Conservation (phyloP, 2,888 invertebrate species). For the Mechanitis mazaeus region DNA sequence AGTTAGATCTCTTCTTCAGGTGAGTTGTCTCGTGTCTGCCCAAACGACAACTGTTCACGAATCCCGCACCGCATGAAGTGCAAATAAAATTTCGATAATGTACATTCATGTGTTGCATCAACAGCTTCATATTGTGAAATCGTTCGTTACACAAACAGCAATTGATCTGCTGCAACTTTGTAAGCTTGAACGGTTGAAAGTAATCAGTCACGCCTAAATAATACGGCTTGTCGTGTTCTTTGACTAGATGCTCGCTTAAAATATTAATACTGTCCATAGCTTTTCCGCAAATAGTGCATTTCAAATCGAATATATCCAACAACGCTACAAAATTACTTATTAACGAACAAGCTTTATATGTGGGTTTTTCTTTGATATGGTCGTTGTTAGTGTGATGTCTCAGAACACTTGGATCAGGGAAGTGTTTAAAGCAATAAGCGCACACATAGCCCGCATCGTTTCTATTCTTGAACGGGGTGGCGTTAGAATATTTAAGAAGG, state of each 20-base stretch:
- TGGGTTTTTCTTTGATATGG: constrained; percentile 57
- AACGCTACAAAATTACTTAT: constrained; percentile 64
- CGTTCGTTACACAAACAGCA: constrained; percentile 61
- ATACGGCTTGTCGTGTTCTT: constrained; percentile 57
- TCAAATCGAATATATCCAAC: constrained; percentile 61
- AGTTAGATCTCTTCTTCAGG: constrained; percentile 60
- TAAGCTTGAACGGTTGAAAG: constrained; percentile 58
- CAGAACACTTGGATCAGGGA: constrained; percentile 50
- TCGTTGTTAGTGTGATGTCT: constrained; percentile 55
- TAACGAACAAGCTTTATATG: constrained; percentile 59
- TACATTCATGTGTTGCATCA: constrained; percentile 69
- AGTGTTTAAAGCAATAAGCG: constrained; percentile 65
- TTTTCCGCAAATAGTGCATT: constrained; percentile 57
- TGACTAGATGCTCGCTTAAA: constrained; percentile 54
- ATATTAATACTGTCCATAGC: constrained; percentile 46
- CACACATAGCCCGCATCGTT: constrained; percentile 67
- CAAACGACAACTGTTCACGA: constrained; percentile 60
- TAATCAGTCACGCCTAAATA: constrained; percentile 60
- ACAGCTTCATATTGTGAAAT: constrained; percentile 62
- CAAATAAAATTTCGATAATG: constrained; percentile 69
- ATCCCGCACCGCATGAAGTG: constrained; percentile 64
- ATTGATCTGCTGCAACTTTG: constrained; percentile 54
- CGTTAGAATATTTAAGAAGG: constrained; percentile 60
- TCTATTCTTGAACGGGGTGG: constrained; percentile 64
- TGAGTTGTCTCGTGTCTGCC: constrained; percentile 64